Base-by-base conservation (phyloP, 2,797 vertebrate species). In the Picus viridis region DNA sequence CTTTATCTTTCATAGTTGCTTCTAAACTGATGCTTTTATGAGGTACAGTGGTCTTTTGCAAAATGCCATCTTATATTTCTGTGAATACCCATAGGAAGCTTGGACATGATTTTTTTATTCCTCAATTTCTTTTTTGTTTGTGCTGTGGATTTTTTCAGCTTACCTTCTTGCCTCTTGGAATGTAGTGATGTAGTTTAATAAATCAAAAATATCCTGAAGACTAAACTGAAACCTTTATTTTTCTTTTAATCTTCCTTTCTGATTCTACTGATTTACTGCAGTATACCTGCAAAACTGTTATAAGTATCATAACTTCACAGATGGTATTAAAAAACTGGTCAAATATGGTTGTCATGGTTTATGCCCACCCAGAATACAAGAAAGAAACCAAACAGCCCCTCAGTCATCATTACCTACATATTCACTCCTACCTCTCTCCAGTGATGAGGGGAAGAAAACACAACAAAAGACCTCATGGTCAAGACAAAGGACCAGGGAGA, bases 201-300 rank as follows among this genome's bases (percentile, higher is more conserved):
- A 69, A 71, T 80, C 12, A 39, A 83, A 85, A 67, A 63, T 87
- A 43, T 68, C 76, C 58, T 67, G 41, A 95, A 54, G 58, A 54
- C 58, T 9, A 34, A 41, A 23, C 12, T n/a, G 27, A 49, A 85
- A n/a, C 16, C 36, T 6, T 0, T 45, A 76, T 27, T 2, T 59
- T 24, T 63, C 79, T 73, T 30, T 43, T 43, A 43, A 75, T 30
- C 10, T 91, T 96, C 34, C 62, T 41, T 79, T 83, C 23, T n/a
- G 45, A 22, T 92, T 94, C 76, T 89, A 70, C 82, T 93, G 57
- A 83, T 95, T 95, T 93, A 86, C 49, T 94, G 43, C 11, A 84
- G 53, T 74, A 95, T 67, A 75, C 24, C 64, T 86, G 43, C 89
- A 91, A 95, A 75, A 92, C 39, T 85, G 83, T 57, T 77, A 9